Conservation (phyloP, 2,888 invertebrate species). For the Malthinus seriepunctatus region DNA sequence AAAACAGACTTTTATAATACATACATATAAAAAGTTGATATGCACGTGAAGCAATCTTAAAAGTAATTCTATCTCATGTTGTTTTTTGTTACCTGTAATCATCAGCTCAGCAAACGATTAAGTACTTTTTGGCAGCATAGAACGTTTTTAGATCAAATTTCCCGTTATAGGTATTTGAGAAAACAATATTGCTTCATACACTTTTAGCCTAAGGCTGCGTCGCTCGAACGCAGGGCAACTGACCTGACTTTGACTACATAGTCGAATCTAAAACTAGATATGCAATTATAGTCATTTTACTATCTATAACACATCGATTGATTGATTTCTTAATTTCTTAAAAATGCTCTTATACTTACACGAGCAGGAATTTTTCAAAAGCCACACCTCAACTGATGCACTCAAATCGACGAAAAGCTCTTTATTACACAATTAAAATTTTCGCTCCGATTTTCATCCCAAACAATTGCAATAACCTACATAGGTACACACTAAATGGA, state of each 20-base stretch:
- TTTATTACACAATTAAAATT: too few relatives aligned
- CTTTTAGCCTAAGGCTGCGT: slow-evolving; percentile 11
- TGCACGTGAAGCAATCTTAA: slow-evolving; percentile 50
- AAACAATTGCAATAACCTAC: too few relatives aligned
- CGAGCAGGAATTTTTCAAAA: too few relatives aligned
- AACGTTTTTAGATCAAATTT: slow-evolving; percentile 42
- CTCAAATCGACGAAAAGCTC: too few relatives aligned
- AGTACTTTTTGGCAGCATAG: slow-evolving; percentile 48
- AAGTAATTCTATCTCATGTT: slow-evolving; percentile 47
- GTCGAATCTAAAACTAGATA: slow-evolving; percentile 29
- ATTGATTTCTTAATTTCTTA: slow-evolving; percentile 9
- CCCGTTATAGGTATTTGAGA: slow-evolving; percentile 42
- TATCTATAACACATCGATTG: slow-evolving; percentile 18
- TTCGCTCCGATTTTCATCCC: too few relatives aligned
- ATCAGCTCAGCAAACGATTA: slow-evolving; percentile 40
- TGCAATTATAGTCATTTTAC: slow-evolving; percentile 29
- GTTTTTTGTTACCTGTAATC: slow-evolving; percentile 35
- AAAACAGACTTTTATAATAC: slow-evolving; percentile 26
- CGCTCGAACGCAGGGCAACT: slow-evolving; percentile 22
- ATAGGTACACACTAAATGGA: too few relatives aligned
- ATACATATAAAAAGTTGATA: slow-evolving; percentile 34
- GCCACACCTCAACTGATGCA: too few relatives aligned
- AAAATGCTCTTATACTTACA: too few relatives aligned
- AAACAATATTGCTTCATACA: slow-evolving; percentile 33
- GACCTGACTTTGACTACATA: slow-evolving; percentile 24